Conservation (phyloP, 2,113 vertebrate genomes). For the Puntigrus tetrazona region DNA sequence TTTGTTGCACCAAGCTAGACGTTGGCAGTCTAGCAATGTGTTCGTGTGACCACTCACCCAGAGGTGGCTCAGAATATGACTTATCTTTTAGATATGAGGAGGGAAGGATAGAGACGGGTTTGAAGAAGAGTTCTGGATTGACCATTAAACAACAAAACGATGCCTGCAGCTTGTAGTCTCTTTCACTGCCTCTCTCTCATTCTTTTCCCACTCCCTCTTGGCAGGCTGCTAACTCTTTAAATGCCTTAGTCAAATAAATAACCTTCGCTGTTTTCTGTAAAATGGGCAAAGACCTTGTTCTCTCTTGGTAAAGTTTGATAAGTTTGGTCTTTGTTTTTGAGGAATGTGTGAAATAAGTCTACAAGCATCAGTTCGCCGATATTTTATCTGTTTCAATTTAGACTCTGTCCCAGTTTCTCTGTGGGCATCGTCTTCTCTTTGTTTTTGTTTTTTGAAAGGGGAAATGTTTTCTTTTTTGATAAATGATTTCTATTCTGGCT, state of each 20-base stretch:
- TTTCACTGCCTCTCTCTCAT: background rate
- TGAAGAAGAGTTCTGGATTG: background rate
- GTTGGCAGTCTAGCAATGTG: background rate
- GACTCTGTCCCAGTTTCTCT: background rate
- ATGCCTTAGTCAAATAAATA: conserved; percentile 8
- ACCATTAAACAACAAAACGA: conserved; percentile 11
- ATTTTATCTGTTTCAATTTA: background rate
- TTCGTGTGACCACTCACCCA: background rate
- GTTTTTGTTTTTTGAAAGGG: background rate
- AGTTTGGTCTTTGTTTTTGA: background rate
- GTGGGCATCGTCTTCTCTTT: background rate
- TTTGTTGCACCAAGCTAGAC: background rate
- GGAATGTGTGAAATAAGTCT: background rate
- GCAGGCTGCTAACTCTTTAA: conserved; percentile 16
- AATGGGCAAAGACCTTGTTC: background rate
- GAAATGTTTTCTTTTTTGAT: background rate
- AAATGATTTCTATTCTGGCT: background rate
- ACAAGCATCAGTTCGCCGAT: background rate
- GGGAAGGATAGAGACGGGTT: background rate
- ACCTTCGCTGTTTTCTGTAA: conserved; percentile 13
- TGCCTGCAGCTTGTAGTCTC: conserved; percentile 12
- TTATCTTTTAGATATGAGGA: background rate
- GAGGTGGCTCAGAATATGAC: background rate
- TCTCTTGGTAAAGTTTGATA: conserved; percentile 3
- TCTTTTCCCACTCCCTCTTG: background rate